These are phyloP conservation scores for Trissolcus japonicus DNA, from an alignment of 2,888 invertebrate species.

Conservation along the genomic window DNA sequence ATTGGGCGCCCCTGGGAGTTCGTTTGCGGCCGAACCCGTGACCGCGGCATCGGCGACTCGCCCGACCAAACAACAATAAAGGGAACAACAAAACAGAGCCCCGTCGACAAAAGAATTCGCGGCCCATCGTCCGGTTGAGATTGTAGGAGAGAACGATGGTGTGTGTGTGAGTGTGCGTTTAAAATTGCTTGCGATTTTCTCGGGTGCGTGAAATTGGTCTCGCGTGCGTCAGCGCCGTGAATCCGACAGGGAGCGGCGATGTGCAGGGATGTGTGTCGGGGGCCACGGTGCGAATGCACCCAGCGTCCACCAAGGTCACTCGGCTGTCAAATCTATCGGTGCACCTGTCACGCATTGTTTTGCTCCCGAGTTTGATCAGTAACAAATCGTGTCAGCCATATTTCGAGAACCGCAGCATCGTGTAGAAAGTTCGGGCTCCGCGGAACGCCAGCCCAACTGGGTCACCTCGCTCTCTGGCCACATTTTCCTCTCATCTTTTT, in stretches of 20 bases:
- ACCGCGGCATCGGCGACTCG: too few species aligned
- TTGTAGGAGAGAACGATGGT: neutral
- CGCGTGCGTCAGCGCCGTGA: conserved; percentile 10
- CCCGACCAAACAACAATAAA: neutral
- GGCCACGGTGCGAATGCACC: too few species aligned
- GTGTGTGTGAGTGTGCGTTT: conserved; percentile 41
- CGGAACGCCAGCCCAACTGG: too few species aligned
- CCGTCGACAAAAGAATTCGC: too few species aligned
- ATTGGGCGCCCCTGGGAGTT: neutral
- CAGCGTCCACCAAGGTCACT: too few species aligned
- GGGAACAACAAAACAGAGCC: too few species aligned
- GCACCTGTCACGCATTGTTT: too few species aligned
- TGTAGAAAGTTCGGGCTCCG: too few species aligned
- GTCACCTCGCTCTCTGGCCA: conserved; percentile 5
- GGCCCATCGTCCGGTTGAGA: neutral
- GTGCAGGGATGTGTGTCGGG: neutral
- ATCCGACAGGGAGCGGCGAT: conserved; percentile 4
- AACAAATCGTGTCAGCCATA: too few species aligned
- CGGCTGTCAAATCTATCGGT: too few species aligned
- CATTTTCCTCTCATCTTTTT: conserved; percentile 20
- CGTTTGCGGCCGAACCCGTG: neutral
- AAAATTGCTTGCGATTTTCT: conserved; percentile 46
- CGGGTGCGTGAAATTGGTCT: conserved; percentile 35
- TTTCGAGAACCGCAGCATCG: too few species aligned
- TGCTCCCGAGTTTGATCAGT: too few species aligned